phyloP scores from a whole-genome alignment of 2,113 vertebrate species.

The Etia nguti region DNA sequence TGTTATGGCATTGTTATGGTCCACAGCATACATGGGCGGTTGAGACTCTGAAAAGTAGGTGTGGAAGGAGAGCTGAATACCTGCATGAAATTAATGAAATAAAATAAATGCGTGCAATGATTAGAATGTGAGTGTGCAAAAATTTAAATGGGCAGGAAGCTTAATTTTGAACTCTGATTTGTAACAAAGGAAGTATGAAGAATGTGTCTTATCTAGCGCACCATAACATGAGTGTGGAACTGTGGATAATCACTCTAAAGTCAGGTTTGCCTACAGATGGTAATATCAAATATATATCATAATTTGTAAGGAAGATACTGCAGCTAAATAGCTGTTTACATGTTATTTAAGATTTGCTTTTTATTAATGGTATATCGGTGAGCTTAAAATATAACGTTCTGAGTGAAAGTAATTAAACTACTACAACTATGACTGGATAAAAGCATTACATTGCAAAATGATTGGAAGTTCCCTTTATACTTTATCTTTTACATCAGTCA shows the following conservation, averaged over 20 bases:
- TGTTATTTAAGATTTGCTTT: neutral
- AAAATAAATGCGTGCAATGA: neutral
- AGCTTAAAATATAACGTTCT: neutral
- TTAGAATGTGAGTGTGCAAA: neutral
- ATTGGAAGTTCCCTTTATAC: neutral
- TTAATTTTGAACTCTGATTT: neutral
- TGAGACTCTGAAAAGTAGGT: constrained; percentile 91
- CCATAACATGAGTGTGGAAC: neutral
- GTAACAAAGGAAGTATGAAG: neutral
- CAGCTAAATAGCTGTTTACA: neutral
- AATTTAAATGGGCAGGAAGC: neutral
- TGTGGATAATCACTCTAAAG: neutral
- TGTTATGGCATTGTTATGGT: constrained; percentile 82
- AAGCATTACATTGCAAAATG: neutral
- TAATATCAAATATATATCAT: neutral
- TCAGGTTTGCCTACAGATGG: neutral
- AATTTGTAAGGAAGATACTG: neutral
- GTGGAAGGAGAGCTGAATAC: constrained; percentile 96
- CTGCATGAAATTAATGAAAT: constrained; percentile 60
- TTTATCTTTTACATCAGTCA: neutral
- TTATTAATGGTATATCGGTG: neutral
- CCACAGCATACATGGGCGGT: constrained; percentile 80
- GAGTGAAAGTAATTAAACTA: neutral
- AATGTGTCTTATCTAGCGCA: neutral
- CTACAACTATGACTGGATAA: neutral